Conservation (phyloP, 2,797 vertebrate species). For the Hemibagrus guttatus region DNA sequence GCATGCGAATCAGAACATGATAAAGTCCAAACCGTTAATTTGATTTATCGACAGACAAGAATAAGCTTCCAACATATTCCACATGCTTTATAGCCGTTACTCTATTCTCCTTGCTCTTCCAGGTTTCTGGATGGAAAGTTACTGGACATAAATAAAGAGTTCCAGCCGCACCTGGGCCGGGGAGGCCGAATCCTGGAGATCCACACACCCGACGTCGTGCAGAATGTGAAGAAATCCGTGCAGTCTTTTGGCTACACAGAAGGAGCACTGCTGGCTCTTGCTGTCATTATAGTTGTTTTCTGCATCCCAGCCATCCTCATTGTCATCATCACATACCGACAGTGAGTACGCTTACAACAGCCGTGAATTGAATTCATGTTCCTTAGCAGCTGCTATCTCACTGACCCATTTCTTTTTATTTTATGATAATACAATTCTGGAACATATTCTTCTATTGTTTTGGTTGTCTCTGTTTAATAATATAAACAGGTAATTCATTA, state of each 20-base stretch:
- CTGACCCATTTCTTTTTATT: neutral
- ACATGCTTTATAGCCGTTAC: neutral
- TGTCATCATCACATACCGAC: conserved; percentile 93
- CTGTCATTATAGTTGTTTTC: conserved; percentile 94
- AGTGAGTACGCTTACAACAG: conserved; percentile 77
- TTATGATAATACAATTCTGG: neutral
- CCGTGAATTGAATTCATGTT: neutral
- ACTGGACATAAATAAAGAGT: conserved; percentile 96
- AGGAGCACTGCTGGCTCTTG: conserved; percentile 90
- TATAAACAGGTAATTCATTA: neutral
- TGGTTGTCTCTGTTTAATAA: neutral
- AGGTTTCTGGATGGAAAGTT: conserved; percentile 97
- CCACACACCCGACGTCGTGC: conserved; percentile 89
- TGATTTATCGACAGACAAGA: neutral
- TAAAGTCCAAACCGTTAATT: neutral
- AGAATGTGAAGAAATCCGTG: conserved; percentile 89
- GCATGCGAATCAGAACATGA: neutral
- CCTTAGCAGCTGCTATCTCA: neutral
- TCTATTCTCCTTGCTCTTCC: neutral
- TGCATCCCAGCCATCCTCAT: conserved; percentile 94
- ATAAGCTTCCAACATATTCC: neutral
- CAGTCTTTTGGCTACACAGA: conserved; percentile 93
- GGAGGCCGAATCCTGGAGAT: conserved; percentile 95
- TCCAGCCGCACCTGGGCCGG: conserved; percentile 88
- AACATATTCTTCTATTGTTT: neutral